Evolutionary conservation across 2,113 vertebrate species (phyloP), one percentile per base, ranked within the genome.

Genomic region (Sphaerodactylus townsendi): DNA sequence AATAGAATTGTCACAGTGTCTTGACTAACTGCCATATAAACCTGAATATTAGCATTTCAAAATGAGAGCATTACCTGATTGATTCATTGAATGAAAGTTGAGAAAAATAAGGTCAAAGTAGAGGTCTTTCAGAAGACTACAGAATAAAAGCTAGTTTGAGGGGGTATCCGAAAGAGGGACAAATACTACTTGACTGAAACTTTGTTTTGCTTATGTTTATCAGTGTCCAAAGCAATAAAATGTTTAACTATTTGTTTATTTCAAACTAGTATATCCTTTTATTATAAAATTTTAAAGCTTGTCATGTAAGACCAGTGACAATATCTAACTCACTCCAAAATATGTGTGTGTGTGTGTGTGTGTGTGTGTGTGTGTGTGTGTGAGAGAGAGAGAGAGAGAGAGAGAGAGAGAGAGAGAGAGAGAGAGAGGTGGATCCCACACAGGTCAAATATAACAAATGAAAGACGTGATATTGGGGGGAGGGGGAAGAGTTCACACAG

Each of bases 1-100:
- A 94, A 93, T 65, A 87, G 82, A 94, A 94, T 88, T 93, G 87
- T 93, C 89, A 93, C 72, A 72, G 69, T 53, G 46, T 91, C 91
- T 94, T 84, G 82, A 84, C 86, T 84, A 83, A 91, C n/a, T 81
- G 59, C 80, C 5, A 5, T 78, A 73, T 86, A 90, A 94, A 94
- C 82, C 68, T 77, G 80, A 91, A 77, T 62, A 91, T 92, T 89
- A 92, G 79, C 90, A 93, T 93, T 93, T 86, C 76, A 91, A 91
- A 90, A 89, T 85, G 87, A 90, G 83, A 93, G 65, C 62, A 50
- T 83, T 75, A 70, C 64, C 86, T 88, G 84, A 89, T 83, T 91
- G 90, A 93, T 86, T 85, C 65, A 84, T 39, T 1, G 5, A 88
- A 39, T 66, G 66, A 81, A 93, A 92, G 84, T 46, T 84, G 78